A percentile compares a stretch with the other conserved stretches of the same genome.
These are phyloP conservation scores for Melieria crassipennis DNA, from an alignment of 2,888 invertebrate species.

Conservation along the genomic window DNA sequence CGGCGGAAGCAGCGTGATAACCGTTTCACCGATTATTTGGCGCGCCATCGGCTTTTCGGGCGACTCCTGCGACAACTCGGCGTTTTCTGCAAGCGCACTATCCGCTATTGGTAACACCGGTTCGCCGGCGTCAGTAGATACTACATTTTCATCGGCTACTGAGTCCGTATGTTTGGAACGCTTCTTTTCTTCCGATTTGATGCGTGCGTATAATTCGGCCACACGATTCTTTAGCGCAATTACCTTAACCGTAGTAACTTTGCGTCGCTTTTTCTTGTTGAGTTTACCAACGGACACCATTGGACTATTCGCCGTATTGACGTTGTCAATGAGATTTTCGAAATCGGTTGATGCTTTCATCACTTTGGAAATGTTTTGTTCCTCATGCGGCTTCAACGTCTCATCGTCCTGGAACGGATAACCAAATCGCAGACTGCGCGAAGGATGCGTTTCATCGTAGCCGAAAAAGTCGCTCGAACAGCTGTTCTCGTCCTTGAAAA, in stretches of 20 bases:
- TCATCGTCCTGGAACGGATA: neutral
- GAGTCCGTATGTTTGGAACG: constrained; percentile 15
- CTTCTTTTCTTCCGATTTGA: constrained; percentile 41
- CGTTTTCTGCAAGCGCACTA: constrained; percentile 4
- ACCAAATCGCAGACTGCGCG: neutral
- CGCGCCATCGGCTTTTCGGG: constrained; percentile 1
- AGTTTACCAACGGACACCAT: too few relatives aligned
- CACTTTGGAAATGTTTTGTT: neutral
- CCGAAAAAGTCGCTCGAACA: constrained; percentile 20
- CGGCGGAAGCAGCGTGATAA: constrained; percentile 43
- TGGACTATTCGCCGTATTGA: neutral
- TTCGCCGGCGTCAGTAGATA: constrained; percentile 29
- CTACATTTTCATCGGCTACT: constrained; percentile 11
- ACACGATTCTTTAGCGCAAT: constrained; percentile 46
- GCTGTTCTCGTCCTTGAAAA: constrained; percentile 22
- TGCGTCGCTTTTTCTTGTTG: constrained; percentile 30
- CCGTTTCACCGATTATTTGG: constrained; percentile 46
- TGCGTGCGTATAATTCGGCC: constrained; percentile 44
- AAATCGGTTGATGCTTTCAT: neutral
- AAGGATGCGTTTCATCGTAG: constrained; percentile 9
- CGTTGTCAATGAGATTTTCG: constrained; percentile 13
- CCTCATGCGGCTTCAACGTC: neutral
- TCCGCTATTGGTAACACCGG: constrained; percentile 22
- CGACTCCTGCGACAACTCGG: neutral
- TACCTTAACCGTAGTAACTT: constrained; percentile 45